Evolutionary conservation across 2,888 invertebrate species (phyloP).

Genomic region (Phorcus lineatus): DNA sequence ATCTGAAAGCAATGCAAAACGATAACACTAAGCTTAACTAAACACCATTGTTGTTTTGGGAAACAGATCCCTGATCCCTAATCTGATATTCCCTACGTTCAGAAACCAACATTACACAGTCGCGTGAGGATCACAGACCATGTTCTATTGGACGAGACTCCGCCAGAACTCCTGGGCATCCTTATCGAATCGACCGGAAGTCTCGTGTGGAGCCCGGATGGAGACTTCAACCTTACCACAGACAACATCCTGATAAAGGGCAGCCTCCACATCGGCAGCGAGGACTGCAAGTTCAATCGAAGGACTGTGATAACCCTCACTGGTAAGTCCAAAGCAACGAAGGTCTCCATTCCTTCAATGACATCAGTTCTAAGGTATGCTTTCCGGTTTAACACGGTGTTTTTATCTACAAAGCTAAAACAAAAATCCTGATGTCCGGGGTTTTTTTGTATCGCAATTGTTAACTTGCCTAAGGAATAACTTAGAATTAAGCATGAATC

Average conservation of each 20-base stretch:
- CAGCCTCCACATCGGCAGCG: conserved; percentile 50
- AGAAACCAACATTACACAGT: conserved; percentile 4
- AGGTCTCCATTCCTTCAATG: too few species aligned
- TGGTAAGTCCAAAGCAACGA: conserved; percentile 39
- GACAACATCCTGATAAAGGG: conserved; percentile 41
- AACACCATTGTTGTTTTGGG: too few species aligned
- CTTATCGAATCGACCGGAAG: conserved; percentile 35
- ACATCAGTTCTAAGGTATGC: too few species aligned
- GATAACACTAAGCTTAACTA: too few species aligned
- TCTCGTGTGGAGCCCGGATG: conserved; percentile 38
- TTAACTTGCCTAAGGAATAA: too few species aligned
- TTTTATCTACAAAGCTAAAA: too few species aligned
- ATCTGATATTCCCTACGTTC: background rate
- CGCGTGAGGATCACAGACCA: conserved; percentile 28
- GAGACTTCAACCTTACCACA: conserved; percentile 28
- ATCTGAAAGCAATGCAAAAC: too few species aligned
- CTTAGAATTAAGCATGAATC: too few species aligned
- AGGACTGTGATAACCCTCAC: conserved; percentile 43
- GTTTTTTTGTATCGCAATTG: too few species aligned
- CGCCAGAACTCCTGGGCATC: conserved; percentile 34
- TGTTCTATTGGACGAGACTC: conserved; percentile 36
- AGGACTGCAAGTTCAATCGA: conserved; percentile 42
- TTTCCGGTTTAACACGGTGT: too few species aligned
- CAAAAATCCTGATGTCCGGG: too few species aligned
- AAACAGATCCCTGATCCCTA: too few species aligned